These are phyloP conservation scores for Macrochelys suwanniensis DNA, from an alignment of 2,797 vertebrate species.

Conservation along the genomic window DNA sequence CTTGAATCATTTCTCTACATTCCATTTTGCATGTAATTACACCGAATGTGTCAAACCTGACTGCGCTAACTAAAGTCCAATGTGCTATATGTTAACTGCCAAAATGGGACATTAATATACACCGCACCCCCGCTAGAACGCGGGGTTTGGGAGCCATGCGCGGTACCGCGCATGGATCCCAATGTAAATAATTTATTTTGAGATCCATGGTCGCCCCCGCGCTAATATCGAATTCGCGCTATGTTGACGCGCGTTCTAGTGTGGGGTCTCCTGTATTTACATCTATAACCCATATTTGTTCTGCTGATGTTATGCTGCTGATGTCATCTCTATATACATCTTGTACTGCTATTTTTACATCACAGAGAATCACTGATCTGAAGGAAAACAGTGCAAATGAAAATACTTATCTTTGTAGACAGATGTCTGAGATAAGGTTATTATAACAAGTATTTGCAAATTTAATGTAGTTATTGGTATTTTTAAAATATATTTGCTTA, in stretches of 20 bases:
- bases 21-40: neutral
- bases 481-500: slow-evolving; percentile 17
- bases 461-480: slow-evolving; percentile 14
- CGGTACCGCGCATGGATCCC: no score
- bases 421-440: neutral
- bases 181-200: no score
- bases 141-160: no score
- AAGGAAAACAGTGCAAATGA: slow-evolving; percentile 1
- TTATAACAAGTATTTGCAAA: neutral
- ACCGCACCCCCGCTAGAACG: no score
- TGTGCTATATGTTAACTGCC: neutral
- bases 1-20: neutral
- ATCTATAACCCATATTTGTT: neutral
- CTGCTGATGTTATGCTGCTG: neutral
- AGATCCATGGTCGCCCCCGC: no score
- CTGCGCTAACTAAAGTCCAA: neutral
- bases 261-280: neutral
- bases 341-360: neutral
- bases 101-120: neutral
- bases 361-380: neutral
- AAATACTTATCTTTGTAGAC: neutral
- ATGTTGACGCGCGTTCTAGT: no score
- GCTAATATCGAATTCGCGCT: no score
- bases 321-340: neutral
- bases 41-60: neutral